phyloP scores from a whole-genome alignment of 2,113 vertebrate genomes.

The Cheilinus undulatus region DNA sequence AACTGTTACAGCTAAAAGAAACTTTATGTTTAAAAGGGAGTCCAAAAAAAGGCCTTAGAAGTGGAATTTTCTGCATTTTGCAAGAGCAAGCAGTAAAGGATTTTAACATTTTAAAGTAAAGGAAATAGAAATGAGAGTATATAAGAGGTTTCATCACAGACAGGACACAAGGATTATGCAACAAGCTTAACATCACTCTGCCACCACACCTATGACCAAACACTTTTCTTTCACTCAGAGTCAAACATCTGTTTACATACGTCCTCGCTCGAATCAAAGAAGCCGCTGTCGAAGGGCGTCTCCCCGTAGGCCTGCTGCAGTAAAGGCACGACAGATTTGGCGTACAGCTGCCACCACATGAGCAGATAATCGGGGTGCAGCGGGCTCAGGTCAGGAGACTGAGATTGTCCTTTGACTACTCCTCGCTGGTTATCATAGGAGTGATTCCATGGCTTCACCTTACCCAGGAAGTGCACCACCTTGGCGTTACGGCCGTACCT shows the following conservation, averaged over 20 bases:
- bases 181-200: slow-evolving; percentile 6
- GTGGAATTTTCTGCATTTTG: neutral
- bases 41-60: neutral
- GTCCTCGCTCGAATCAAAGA: slow-evolving; percentile 73
- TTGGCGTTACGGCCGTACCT: slow-evolving; percentile 93
- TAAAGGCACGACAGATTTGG: slow-evolving; percentile 82
- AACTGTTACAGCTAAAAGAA: slow-evolving; percentile 1
- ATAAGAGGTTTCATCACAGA: slow-evolving; percentile 9
- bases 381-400: slow-evolving; percentile 71
- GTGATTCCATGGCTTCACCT: slow-evolving; percentile 93
- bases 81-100: neutral
- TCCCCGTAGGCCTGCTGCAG: slow-evolving; percentile 86
- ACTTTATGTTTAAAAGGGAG: neutral
- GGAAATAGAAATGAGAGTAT: neutral
- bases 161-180: slow-evolving; percentile 11
- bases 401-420: slow-evolving; percentile 84
- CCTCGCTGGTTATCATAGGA: slow-evolving; percentile 87
- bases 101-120: neutral
- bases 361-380: slow-evolving; percentile 89
- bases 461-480: slow-evolving; percentile 97
- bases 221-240: neutral
- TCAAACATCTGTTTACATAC: slow-evolving; percentile 25
- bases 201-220: neutral
- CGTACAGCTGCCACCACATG: slow-evolving; percentile 92
- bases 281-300: slow-evolving; percentile 76